Base-by-base conservation (phyloP, 2,888 invertebrate genomes). In the Laothoe populi region DNA sequence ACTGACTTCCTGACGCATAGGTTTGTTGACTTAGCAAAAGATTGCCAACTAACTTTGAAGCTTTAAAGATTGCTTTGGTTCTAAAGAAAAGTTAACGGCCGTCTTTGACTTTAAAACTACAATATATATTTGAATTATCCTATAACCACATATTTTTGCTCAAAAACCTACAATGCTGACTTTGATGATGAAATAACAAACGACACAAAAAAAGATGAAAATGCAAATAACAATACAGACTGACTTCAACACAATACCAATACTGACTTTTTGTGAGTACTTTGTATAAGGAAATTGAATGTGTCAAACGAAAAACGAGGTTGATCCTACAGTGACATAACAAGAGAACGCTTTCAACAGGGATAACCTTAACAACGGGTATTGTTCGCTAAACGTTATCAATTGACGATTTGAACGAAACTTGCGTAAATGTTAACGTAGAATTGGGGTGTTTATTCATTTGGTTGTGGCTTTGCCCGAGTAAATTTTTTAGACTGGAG, bases 281-380 rank as follows among this genome's bases (percentile, higher is more conserved):
- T n/a, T n/a, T n/a, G 75, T 76, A 65, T 69, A 73, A 72, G 83
- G 82, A 86, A 87, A 88, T 87, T 80, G 76, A 83, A 87, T 86
- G 81, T 84, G 86, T 84, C 83, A 81, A 71, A 73, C 64, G 64
- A 64, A 66, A 72, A 64, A 67, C 66, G 69, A 61, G 70, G 72
- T 68, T 77, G 75, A 75, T 74, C 75, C 71, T 66, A 70, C 67
- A 70, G 69, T 72, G 73, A 70, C 67, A 71, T 72, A 70, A 88
- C 87, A 87, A 79, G 83, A 78, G 76, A 87, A 87, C 64, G 84
- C 84, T 86, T 84, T 88, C 84, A 87, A 77, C 60, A 69, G 64
- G 70, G 77, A 78, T 81, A 77, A 81, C 77, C 70, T 77, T 70
- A 66, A 63, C 70, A 63, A 60, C 62, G 64, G 63, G 71, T 70